These are phyloP conservation scores for Sciurus carolinensis DNA, from an alignment of 2,797 vertebrate species.

Conservation along the genomic window DNA sequence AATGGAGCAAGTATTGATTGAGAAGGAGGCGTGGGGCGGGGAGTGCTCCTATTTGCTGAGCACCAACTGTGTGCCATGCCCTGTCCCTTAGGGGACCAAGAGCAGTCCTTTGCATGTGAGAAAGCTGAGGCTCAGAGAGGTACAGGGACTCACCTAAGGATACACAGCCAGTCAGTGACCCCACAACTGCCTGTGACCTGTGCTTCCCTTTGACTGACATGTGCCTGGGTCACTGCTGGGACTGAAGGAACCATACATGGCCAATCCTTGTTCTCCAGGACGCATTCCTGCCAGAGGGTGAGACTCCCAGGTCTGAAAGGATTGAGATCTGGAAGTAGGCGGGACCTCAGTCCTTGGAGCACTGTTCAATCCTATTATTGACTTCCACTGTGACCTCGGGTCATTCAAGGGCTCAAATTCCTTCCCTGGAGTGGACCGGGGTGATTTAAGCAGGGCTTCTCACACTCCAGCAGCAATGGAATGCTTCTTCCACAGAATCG, in stretches of 20 bases:
- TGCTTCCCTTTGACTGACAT: neutral
- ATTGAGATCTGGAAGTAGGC: neutral
- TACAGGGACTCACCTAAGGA: neutral
- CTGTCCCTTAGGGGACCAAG: slow-evolving; percentile 4
- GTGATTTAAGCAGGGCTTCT: slow-evolving; percentile 22
- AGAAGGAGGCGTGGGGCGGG: neutral
- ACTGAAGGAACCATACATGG: neutral
- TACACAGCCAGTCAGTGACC: neutral
- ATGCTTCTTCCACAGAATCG: slow-evolving; percentile 15
- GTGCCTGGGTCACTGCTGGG: neutral
- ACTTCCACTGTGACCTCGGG: slow-evolving; percentile 48
- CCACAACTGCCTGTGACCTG: neutral
- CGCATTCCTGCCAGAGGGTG: neutral
- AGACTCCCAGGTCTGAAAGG: neutral
- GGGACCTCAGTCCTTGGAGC: neutral
- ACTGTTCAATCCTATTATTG: slow-evolving; percentile 30
- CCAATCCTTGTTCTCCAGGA: neutral
- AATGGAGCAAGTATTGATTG: slow-evolving; percentile 77
- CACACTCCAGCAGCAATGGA: slow-evolving; percentile 41
- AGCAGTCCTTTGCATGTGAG: neutral
- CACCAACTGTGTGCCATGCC: slow-evolving; percentile 5
- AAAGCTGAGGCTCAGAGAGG: slow-evolving; percentile 43
- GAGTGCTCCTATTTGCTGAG: slow-evolving; percentile 58
- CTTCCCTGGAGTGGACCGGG: slow-evolving; percentile 20
- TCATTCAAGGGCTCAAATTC: slow-evolving; percentile 25